Base-by-base conservation (phyloP, 2,113 vertebrate genomes). In the Anoplopoma fimbria region DNA sequence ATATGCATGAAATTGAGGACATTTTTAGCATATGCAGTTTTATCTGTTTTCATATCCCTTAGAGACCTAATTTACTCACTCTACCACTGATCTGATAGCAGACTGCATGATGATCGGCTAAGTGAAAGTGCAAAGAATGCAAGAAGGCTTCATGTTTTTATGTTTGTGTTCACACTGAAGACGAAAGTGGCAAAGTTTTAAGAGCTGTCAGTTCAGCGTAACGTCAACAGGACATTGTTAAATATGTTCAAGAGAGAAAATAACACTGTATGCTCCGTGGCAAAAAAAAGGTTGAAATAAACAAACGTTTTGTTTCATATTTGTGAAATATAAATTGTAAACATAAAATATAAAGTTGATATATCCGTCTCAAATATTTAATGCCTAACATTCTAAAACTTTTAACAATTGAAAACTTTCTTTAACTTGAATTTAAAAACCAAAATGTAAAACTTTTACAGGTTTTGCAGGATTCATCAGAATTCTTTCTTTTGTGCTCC, bases 101-200 rank as follows among this genome's bases (percentile, higher is more conserved):
- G n/a, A 47, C 14, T 17, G 14, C 1, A 25, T 61, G 14, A 49
- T 47, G 29, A 14, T 68, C 4, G 6, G 1, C 27, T 14, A 13
- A 42, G 61, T 19, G 36, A 72, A 65, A 47, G 36, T 58, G 29
- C 69, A 67, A 67, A 57, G 38, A 58, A 36, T n/a, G 19, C 17
- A 31, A 17, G 51, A 73, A 42, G 15, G 60, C 36, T 36, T 34
- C 2, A 27, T 36, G 38, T 21, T 58, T 58, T 21, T 34, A 10
- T 63, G 34, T 64, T 6, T 21, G n/a, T 47, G 67, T 77, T 40
- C 58, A 76, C 33, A 29, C 65, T 47, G 38, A 49, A 81, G 38
- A 58, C n/a, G 15, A 23, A 45, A 58, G 38, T 58, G 45, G 10
- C 8, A 9, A 33, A 77, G 27, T 68, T 25, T 78, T 25, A 57